phyloP scores from a whole-genome alignment of 2,797 vertebrate species.

The Artibeus lituratus region DNA sequence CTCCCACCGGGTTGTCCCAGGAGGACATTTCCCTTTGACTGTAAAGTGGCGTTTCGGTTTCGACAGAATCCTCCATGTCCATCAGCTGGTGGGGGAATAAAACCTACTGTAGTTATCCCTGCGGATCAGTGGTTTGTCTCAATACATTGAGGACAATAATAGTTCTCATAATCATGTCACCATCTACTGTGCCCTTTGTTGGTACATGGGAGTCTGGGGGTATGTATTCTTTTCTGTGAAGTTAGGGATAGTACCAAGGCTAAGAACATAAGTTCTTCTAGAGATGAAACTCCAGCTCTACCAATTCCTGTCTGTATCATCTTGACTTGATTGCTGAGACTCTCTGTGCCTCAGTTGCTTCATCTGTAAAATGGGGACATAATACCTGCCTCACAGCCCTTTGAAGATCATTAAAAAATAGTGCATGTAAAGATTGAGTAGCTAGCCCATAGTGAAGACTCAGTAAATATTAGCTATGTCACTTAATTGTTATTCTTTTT shows the following conservation, averaged over 20 bases:
- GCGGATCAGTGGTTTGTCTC: not conserved
- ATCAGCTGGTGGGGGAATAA: not conserved
- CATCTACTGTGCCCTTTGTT: not conserved
- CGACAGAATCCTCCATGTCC: not conserved
- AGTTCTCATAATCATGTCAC: not conserved
- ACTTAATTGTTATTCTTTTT: not conserved
- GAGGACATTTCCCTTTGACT: not conserved
- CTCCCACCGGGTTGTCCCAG: not conserved
- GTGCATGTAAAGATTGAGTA: not conserved
- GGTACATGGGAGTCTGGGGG: not conserved
- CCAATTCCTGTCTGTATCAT: not conserved
- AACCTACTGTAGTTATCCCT: not conserved
- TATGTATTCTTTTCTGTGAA: not conserved
- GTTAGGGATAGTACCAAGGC: not conserved
- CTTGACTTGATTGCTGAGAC: not conserved
- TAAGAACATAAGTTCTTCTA: not conserved
- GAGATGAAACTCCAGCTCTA: not conserved
- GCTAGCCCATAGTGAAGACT: not conserved
- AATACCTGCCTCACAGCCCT: not conserved
- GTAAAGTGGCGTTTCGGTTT: not conserved
- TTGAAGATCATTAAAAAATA: not conserved
- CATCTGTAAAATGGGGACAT: not conserved
- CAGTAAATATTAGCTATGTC: not conserved
- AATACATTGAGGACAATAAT: not conserved
- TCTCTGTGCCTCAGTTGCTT: not conserved